A percentile compares a stretch with the other conserved stretches of the same genome.
These are phyloP conservation scores for Himantopus leucocephalus DNA, from an alignment of 2,113 vertebrate species.

Conservation along the genomic window DNA sequence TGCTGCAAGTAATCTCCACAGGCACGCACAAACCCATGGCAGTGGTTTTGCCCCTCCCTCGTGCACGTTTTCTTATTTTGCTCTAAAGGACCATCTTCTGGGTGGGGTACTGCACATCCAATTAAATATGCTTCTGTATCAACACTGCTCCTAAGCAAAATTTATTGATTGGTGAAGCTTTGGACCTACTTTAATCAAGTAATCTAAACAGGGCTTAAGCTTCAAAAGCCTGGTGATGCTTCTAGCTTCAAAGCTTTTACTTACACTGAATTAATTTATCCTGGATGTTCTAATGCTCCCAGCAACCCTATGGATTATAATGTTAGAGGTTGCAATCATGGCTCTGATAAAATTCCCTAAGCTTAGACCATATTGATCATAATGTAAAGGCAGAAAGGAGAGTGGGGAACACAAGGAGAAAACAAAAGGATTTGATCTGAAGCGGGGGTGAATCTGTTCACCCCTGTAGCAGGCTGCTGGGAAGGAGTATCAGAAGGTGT, in stretches of 20 bases:
- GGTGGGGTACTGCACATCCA: slow-evolving; percentile 8
- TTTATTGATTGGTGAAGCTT: slow-evolving; percentile 72
- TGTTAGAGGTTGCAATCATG: slow-evolving; percentile 62
- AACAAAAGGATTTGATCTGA: slow-evolving; percentile 33
- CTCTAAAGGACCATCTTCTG: slow-evolving; percentile 35
- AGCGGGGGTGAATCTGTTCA: not conserved
- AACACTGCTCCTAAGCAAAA: slow-evolving; percentile 72
- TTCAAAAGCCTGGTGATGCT: slow-evolving; percentile 72
- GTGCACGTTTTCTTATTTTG: not conserved
- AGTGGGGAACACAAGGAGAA: not conserved
- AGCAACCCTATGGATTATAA: slow-evolving; percentile 68
- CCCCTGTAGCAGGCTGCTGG: not conserved
- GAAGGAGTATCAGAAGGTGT: not conserved
- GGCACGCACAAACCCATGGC: not conserved
- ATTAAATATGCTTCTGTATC: slow-evolving; percentile 70
- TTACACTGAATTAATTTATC: slow-evolving; percentile 78
- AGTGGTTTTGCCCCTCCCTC: not conserved
- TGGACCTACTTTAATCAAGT: slow-evolving; percentile 79
- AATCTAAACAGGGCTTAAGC: slow-evolving; percentile 79
- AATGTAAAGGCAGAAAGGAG: slow-evolving; percentile 36
- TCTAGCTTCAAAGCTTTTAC: slow-evolving; percentile 75
- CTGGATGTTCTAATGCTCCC: slow-evolving; percentile 69
- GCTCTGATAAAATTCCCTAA: slow-evolving; percentile 67
- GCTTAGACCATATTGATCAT: slow-evolving; percentile 57
- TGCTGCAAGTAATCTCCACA: not conserved